Evolutionary conservation across 2,113 vertebrate genomes (phyloP).

Genomic region (Nestor notabilis): DNA sequence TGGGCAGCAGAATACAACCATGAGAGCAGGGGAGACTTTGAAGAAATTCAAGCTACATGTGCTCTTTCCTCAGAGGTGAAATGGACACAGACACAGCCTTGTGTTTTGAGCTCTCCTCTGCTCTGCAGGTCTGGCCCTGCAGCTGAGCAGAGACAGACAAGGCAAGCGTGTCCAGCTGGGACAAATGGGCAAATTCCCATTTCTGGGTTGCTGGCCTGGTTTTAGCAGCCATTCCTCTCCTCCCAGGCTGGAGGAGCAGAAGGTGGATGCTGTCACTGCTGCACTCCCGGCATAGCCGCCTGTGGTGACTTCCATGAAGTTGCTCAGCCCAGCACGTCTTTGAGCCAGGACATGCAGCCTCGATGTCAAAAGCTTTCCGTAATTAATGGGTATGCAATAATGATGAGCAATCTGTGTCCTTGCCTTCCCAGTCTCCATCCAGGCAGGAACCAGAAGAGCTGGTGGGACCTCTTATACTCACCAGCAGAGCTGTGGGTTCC

Average conservation of each 20-base stretch:
- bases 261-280: not conserved
- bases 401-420: not conserved
- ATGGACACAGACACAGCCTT: not conserved
- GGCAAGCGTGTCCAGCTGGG: not conserved
- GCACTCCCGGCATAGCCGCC: accelerated
- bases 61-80: not conserved
- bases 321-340: not conserved
- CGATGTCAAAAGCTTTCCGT: not conserved
- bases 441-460: not conserved
- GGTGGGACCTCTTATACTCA: not conserved
- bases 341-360: not conserved
- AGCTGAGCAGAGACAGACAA: accelerated
- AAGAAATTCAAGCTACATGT: not conserved
- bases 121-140: not conserved
- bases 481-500: not conserved
- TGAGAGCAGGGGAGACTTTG: not conserved
- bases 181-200: not conserved
- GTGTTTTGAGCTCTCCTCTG: not conserved
- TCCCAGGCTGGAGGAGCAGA: not conserved
- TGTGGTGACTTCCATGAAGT: not conserved
- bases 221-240: not conserved
- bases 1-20: not conserved
- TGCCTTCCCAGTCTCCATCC: not conserved
- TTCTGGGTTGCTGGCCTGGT: not conserved
- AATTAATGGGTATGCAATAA: not conserved